These are phyloP conservation scores for Invenusta paracnida DNA, from an alignment of 2,888 invertebrate species.

Conservation along the genomic window DNA sequence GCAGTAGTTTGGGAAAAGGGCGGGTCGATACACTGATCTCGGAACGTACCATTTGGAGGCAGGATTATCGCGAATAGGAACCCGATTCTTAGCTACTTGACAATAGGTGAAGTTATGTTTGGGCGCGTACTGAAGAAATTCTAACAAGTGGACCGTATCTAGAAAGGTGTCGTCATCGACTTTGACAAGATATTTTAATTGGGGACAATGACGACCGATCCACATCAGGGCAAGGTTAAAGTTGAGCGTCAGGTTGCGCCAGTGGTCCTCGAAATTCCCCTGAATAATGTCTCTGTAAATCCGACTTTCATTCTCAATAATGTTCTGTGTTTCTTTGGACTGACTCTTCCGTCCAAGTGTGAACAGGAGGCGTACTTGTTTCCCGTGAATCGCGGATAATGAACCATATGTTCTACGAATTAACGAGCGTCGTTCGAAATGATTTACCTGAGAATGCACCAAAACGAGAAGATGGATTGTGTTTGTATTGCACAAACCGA, in stretches of 20 bases:
- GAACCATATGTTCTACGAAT: constrained; percentile 34
- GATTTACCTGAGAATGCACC: constrained; percentile 2
- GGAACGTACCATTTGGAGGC: constrained; percentile 27
- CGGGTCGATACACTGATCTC: constrained; percentile 47
- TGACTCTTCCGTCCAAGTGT: neutral
- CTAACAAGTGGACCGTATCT: constrained; percentile 61
- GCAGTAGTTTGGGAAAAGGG: constrained; percentile 51
- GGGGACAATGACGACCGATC: constrained; percentile 27
- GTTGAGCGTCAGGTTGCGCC: constrained; percentile 38
- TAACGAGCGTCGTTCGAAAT: constrained; percentile 13
- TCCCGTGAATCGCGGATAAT: neutral
- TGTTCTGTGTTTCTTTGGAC: neutral
- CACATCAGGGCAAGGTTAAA: constrained; percentile 24
- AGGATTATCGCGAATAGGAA: constrained; percentile 45
- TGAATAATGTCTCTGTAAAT: constrained; percentile 40
- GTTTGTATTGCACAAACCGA: neutral
- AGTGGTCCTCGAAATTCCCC: constrained; percentile 33
- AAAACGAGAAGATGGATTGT: constrained; percentile 43
- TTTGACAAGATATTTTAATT: constrained; percentile 20
- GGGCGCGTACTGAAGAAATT: constrained; percentile 46
- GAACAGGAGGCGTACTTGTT: neutral
- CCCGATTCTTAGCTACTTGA: constrained; percentile 47
- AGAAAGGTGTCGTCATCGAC: constrained; percentile 42
- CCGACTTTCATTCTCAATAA: constrained; percentile 43
- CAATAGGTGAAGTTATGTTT: constrained; percentile 48